Conservation (phyloP, 2,113 vertebrate species). For the Corydoras maculifer region DNA sequence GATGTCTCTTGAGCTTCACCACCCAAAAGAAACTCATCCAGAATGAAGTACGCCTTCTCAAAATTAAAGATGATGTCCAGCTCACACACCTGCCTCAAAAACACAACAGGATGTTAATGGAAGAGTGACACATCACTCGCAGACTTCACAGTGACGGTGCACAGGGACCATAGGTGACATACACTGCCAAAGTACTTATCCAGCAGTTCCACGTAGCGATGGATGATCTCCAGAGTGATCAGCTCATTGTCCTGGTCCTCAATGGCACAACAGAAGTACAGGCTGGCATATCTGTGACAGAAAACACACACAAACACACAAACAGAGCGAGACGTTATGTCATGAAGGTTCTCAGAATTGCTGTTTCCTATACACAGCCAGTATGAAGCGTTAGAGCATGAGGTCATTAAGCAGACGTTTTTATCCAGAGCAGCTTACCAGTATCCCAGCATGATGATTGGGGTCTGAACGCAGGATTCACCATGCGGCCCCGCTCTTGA, state of each 20-base stretch:
- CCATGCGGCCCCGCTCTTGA: too few species aligned
- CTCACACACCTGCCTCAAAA: conserved; percentile 70
- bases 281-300: conserved; percentile 85
- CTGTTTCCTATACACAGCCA: too few species aligned
- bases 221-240: conserved; percentile 98
- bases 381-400: too few species aligned
- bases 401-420: too few species aligned
- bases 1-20: conserved; percentile 98
- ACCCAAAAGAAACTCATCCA: conserved; percentile 95
- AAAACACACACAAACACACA: neutral
- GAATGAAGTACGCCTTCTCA: conserved; percentile 79
- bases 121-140: neutral
- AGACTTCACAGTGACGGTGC: neutral
- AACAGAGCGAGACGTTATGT: neutral
- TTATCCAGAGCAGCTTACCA: too few species aligned
- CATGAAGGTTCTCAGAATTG: neutral
- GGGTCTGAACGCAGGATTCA: too few species aligned
- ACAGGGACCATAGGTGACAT: conserved; percentile 46
- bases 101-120: neutral
- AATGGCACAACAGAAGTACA: conserved; percentile 98
- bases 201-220: conserved; percentile 96
- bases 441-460: too few species aligned
- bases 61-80: conserved; percentile 75
- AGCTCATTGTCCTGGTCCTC: conserved; percentile 97
- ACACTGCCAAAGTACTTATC: conserved; percentile 99